phyloP scores from a whole-genome alignment of 2,113 vertebrate species.

The Catharus bicknelli region DNA sequence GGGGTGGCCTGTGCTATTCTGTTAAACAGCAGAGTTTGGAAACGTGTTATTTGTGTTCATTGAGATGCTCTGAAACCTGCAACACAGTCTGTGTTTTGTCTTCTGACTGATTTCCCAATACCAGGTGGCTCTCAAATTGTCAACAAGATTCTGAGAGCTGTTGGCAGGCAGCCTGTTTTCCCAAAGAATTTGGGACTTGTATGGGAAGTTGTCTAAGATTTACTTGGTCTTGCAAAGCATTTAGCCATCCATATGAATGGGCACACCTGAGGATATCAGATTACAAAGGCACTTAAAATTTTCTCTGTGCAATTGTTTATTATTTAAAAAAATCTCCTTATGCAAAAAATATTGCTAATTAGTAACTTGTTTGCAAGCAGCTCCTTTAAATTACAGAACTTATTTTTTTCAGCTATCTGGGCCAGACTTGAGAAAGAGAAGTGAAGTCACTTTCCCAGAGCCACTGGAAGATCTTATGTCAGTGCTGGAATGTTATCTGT shows the following conservation, averaged over 20 bases:
- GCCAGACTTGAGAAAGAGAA: background rate
- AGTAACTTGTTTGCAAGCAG: background rate
- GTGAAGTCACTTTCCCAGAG: background rate
- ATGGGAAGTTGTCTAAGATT: background rate
- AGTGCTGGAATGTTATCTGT: background rate
- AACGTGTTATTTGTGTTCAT: background rate
- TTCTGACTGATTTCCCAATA: background rate
- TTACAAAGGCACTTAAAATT: background rate
- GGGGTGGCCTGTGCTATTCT: background rate
- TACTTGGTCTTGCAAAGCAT: background rate
- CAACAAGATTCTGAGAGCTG: background rate
- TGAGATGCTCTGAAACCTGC: background rate
- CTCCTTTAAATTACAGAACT: background rate
- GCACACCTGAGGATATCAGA: background rate
- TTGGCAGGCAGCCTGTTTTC: background rate
- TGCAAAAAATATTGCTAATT: background rate
- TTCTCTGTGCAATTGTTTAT: background rate
- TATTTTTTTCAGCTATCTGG: background rate
- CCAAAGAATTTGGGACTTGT: background rate
- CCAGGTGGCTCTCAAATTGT: background rate
- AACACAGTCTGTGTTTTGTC: background rate
- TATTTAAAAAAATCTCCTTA: background rate
- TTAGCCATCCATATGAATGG: rapidly evolving
- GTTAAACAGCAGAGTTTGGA: background rate
- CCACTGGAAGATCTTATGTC: background rate